Conservation (phyloP, 2,113 vertebrate species). For the Psophia crepitans region DNA sequence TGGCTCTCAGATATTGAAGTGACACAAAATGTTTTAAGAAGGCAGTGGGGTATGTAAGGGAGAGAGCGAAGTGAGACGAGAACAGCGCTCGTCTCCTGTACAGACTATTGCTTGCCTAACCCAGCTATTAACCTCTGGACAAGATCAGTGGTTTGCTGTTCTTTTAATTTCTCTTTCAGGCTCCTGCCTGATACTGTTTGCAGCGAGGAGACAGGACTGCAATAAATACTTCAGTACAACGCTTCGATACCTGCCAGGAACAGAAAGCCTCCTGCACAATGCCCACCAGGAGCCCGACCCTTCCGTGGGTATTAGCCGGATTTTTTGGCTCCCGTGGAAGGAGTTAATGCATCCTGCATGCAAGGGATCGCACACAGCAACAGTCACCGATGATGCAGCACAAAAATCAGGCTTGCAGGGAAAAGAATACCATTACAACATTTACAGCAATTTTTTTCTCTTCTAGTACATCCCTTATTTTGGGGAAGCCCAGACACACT, state of each 20-base stretch:
- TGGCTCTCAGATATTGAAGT: background rate
- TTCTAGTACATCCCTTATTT: background rate
- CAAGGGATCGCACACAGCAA: rapidly evolving
- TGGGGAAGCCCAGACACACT: background rate
- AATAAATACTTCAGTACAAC: background rate
- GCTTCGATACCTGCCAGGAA: rapidly evolving
- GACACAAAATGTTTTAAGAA: background rate
- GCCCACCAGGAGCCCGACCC: background rate
- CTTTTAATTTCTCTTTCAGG: background rate
- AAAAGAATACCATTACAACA: background rate
- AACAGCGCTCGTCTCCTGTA: background rate
- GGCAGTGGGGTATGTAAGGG: background rate
- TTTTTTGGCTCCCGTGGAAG: rapidly evolving
- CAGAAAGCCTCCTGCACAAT: rapidly evolving
- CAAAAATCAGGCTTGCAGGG: background rate
- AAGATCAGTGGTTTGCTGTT: background rate
- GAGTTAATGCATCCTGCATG: background rate
- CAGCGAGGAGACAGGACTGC: background rate
- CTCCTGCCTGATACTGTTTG: background rate
- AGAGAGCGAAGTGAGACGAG: background rate
- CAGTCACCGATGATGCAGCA: background rate
- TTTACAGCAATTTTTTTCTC: background rate
- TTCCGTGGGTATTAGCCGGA: rapidly evolving
- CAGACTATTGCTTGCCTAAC: background rate
- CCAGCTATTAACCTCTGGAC: background rate